A percentile compares a stretch with the other conserved stretches of the same genome.
These are phyloP conservation scores for Oncorhynchus gorbuscha DNA, from an alignment of 2,113 vertebrate species.

Conservation along the genomic window DNA sequence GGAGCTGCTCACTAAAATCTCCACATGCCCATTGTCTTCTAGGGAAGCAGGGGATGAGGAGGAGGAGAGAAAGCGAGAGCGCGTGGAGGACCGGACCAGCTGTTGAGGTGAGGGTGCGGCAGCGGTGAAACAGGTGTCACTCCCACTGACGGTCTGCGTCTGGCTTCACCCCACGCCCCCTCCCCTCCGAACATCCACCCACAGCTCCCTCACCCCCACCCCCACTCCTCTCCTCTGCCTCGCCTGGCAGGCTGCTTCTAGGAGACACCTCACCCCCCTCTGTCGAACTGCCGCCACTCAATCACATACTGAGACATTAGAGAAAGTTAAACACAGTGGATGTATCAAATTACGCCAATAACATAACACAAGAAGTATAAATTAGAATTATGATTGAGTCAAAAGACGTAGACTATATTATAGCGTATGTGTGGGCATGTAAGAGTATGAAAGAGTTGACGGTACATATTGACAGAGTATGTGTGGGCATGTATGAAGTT, in stretches of 20 bases:
- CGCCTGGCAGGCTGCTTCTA: conserved; percentile 26
- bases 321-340: background rate
- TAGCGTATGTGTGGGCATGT: background rate
- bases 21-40: background rate
- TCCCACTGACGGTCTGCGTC: conserved; percentile 61
- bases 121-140: conserved; percentile 69
- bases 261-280: conserved; percentile 38
- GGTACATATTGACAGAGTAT: background rate
- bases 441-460: background rate
- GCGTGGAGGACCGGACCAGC: conserved; percentile 44
- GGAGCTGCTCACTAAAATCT: conserved; percentile 32
- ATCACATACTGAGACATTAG: conserved; percentile 1
- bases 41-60: conserved; percentile 19
- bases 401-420: background rate
- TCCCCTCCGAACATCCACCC: background rate
- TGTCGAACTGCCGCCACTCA: conserved; percentile 42
- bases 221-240: background rate
- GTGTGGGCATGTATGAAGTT: too few relatives aligned
- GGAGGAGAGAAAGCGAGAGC: background rate
- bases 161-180: background rate
- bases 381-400: background rate
- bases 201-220: conserved; percentile 26
- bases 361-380: background rate
- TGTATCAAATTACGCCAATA: background rate
- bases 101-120: conserved; percentile 53